Evolutionary conservation across 1,140 invertebrate genomes (phyloP), one percentile per base, ranked within the genome.

Genomic region (Drosophila athabasca): DNA sequence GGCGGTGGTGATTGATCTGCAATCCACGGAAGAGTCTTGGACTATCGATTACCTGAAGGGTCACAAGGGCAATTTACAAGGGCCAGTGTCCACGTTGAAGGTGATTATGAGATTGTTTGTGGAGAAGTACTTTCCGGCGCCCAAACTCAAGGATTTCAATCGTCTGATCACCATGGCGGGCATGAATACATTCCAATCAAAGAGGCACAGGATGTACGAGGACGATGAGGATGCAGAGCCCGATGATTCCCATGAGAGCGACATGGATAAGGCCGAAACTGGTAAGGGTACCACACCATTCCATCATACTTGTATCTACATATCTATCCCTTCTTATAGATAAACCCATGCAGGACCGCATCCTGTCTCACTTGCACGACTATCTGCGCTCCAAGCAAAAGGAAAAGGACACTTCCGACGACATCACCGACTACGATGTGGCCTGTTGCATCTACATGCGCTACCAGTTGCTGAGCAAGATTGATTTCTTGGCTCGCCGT

Each of bases 11-110:
- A 99, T 99, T 90, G 99, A 98, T 71, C 93, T 99, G 29, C 99
- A 99, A 92, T 98, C 97, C 45, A 99, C 99, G 0, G 98, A 99
- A 19, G 99, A 99, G 93, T 98, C 98, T 0, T 93, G 98, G 46
- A 99, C 98, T 0, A 92, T 99, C 9, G 98, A 99, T 91, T 97
- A 98, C 92, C 92, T 99, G 2, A 98, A 99, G 92, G 94, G 97
- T 58, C 95, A 97, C 89, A 97, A 98, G 74, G 98, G 97, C 11
- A 98, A 99, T 92, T 93, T 99, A 6, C 96, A 94, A 55, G 98
- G 99, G 92, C 99, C 99, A 93, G 98, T 99, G 2, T 99, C 98
- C 19, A 99, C 98, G 8, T 97, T 98, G 35, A 99, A 99, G 95
- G 97, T 92, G 57, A 98, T 99, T 3, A 94, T 99, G 70, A 97